Base-by-base conservation (phyloP, 1,140 invertebrate genomes). In the Halesus radiatus region DNA sequence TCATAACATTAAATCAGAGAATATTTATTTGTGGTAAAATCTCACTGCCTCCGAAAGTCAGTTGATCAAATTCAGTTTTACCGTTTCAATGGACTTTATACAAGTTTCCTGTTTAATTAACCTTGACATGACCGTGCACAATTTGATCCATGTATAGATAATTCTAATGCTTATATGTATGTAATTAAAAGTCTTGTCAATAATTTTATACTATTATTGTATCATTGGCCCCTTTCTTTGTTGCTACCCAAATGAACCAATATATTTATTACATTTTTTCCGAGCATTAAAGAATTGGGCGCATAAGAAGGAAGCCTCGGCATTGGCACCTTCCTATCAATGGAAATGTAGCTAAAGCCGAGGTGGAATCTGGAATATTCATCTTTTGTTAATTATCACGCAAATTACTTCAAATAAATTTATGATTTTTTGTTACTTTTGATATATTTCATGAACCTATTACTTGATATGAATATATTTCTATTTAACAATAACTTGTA, bases 401-500 rank as follows among this genome's bases (percentile, higher is more conserved):
- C 10, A 45, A 45, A 0, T 45, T 45, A 45, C 23, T 73, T 52
- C 53, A 13, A 23, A 50, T 73, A 13, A 16, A 64, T 16, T 29
- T 64, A 23, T 64, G 62, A 64, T 64, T 64, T 22, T 22, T 60
- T 60, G 23, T 60, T 60, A 26, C 23, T 22, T 60, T 22, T 60
- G 62, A 60, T 64, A 64, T 32, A 64, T 64, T 64, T 64, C 62
- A 32, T 64, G 32, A 32, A 32, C 20, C 32, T 29, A 64, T 64
- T 60, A 22, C 23, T 23, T 64, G 62, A 29, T 26, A 64, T 29
- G 23, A 29, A 29, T 23, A 64, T 45, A 45, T 45, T 56, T 66
- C 62, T 37, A 45, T 29, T 32, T 29, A 66, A 66, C 62, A 29
- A 72, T 68, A 45, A 68, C 68, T 72, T 72, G 45, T 76, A 50